Base-by-base conservation (phyloP, 2,888 invertebrate genomes). In the Oxytorus armatus region DNA sequence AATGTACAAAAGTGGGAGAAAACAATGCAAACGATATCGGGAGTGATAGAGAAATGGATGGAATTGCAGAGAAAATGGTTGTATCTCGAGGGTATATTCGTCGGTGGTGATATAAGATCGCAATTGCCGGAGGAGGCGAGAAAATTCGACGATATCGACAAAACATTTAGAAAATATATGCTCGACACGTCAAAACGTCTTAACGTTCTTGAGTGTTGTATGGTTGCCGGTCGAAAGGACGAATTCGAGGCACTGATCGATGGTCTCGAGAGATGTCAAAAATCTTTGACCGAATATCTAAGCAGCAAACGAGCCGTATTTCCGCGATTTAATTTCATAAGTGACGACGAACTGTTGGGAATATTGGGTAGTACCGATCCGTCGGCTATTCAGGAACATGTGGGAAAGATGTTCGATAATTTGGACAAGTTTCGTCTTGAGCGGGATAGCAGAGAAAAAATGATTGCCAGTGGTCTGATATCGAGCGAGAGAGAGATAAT, bases 371-470 rank as follows among this genome's bases (percentile, higher is more conserved):
- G 96, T 89, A 96, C 96, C 84, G 96, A 97, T 82, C 96, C 97
- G 8, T 93, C 93, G 68, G 96, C 96, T 86, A 97, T 98, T 7
- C 98, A 98, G 91, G 97, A 98, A 87, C 97, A 98, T 89, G 97
- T 98, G 94, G 96, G 97, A 70, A 98, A 98, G 95, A 98, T 98
- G 97, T 98, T 97, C 91, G 98, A 98, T 91, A 98, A 98, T 88
- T 95, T 98, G 33, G 95, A 96, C 85, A 94, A 95, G 16, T 92
- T 98, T 80, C 93, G 95, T 33, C 93, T 98, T 84, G 93, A 93
- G 23, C 69, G 69, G 7, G 96, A 96, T 86, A 93, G 93, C 77
- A 93, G 94, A 11, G 95, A 95, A 65, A 93, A 95, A 49, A 94
- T 94, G 0, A 93, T 95, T 10, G 97, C 96, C 0, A 94, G 94